A percentile compares a stretch with the other conserved stretches of the same genome.
phyloP scores from a whole-genome alignment of 2,797 vertebrate species.

The Clarias laeviceps region DNA sequence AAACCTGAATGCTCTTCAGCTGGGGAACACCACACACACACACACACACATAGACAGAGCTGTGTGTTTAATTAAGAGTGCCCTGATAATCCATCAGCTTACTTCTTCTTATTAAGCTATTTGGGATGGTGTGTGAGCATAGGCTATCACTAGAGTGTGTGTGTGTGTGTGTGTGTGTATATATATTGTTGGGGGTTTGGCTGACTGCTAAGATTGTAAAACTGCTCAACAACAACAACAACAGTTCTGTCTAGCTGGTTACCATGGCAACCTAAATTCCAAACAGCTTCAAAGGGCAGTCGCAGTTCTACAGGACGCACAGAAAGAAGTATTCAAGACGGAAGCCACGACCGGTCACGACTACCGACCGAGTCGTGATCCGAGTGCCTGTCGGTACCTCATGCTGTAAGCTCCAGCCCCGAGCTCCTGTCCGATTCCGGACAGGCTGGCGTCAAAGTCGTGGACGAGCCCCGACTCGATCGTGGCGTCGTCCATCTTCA shows the following conservation, averaged over 20 bases:
- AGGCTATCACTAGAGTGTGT: too few relatives aligned
- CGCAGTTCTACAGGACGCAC: background rate
- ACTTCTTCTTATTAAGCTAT: too few relatives aligned
- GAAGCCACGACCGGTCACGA: background rate
- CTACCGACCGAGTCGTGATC: background rate
- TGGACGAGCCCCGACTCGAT: conserved; percentile 97
- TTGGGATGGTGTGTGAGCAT: too few relatives aligned
- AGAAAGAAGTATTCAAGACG: background rate
- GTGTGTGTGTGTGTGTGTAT: background rate
- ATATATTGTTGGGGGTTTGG: background rate
- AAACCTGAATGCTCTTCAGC: background rate
- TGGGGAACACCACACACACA: background rate
- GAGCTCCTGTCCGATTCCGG: conserved; percentile 96
- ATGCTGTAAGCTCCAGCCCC: conserved; percentile 97
- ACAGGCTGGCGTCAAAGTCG: conserved; percentile 95
- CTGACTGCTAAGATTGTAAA: background rate
- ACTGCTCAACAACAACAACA: background rate
- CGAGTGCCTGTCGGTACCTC: conserved; percentile 75
- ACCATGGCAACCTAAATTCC: background rate
- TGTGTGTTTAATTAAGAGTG: too few relatives aligned
- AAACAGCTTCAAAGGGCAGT: background rate
- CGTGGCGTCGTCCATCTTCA: conserved; percentile 97
- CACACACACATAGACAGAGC: background rate
- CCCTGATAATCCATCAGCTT: too few relatives aligned
- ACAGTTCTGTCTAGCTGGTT: background rate